phyloP scores from a whole-genome alignment of 2,113 vertebrate genomes.

The Phalacrocorax aristotelis region DNA sequence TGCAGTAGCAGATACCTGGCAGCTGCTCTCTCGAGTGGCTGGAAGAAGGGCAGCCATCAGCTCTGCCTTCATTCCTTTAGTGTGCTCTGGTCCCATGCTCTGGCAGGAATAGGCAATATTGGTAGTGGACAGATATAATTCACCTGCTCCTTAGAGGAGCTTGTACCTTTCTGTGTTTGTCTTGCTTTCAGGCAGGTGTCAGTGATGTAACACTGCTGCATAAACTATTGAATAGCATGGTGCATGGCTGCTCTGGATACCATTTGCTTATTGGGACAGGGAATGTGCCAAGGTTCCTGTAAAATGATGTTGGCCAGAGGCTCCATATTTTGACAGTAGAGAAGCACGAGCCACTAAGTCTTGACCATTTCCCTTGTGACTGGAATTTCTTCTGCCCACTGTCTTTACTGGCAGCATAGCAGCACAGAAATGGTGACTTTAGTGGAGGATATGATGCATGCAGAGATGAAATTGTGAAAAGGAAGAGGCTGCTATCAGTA shows the following conservation, averaged over 20 bases:
- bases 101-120: not conserved
- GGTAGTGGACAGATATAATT: not conserved
- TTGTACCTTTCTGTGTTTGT: not conserved
- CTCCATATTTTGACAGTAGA: not conserved
- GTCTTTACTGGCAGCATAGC: not conserved
- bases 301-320: not conserved
- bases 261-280: not conserved
- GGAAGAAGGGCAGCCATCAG: not conserved
- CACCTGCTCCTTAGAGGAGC: not conserved
- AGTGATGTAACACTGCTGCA: not conserved
- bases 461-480: not conserved
- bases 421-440: not conserved
- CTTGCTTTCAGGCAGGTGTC: not conserved
- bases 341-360: not conserved
- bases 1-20: not conserved
- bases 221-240: not conserved
- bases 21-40: not conserved
- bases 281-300: not conserved
- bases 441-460: not conserved
- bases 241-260: not conserved
- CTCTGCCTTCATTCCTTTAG: not conserved
- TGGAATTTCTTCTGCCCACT: not conserved
- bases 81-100: not conserved
- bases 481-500: not conserved
- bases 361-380: not conserved